Base-by-base conservation (phyloP, 1,140 invertebrate species). In the Macrotrachela quadricornifera region DNA sequence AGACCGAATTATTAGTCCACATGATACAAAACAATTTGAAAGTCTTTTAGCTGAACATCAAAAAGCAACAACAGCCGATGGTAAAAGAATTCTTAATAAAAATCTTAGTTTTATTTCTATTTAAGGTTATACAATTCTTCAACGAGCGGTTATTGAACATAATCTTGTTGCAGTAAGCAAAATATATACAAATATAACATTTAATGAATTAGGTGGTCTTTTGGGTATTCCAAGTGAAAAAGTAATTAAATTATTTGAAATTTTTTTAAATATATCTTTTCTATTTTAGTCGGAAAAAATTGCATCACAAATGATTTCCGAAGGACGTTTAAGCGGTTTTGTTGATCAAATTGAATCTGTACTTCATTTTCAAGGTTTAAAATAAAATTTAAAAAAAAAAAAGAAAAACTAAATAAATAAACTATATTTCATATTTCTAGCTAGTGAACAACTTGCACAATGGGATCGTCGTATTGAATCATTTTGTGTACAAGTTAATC, bases 401-500 rank as follows among this genome's bases (percentile, higher is more conserved):
- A n/a, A n/a, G n/a, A n/a, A n/a, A n/a, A n/a, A n/a, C n/a, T n/a
- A n/a, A n/a, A n/a, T n/a, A n/a, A n/a, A n/a, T n/a, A n/a, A n/a
- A n/a, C n/a, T n/a, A n/a, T n/a, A 43, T 55, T 49, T 38, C 21
- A 16, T 54, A 46, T 57, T 36, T 16, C n/a, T 36, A 49, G 21
- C 49, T 62, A 60, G 61, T 50, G 63, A 76, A 77, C 10, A 65
- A 85, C 83, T 81, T 46, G 78, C 83, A 43, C 85, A 92, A 30
- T 96, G 88, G 88, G 88, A 95, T 71, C 85, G 85, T 62, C 87
- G 94, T 70, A 95, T 95, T 59, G 85, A 94, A 67, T 86, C 83
- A 44, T 71, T 95, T 12, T 95, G 90, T 69, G 90, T 90, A 66
- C 88, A 94, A 74, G 87, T 95, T 0, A 95, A 95, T 73, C 81